Evolutionary conservation across 1,140 invertebrate species (phyloP).

Genomic region (Bactericera cockerelli): DNA sequence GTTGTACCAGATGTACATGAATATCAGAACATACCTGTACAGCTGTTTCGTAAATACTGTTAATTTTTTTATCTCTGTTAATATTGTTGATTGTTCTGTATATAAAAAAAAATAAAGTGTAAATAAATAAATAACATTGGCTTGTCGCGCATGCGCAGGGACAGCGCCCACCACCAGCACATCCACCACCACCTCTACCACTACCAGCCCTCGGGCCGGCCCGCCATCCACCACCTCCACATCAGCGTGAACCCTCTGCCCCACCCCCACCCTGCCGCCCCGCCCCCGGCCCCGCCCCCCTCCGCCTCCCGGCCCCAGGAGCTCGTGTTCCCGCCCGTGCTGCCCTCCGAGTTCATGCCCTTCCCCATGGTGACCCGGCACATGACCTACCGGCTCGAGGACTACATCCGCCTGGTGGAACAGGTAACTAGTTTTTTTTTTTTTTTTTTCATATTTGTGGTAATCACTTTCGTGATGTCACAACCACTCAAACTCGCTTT

Average conservation of each 20-base stretch:
- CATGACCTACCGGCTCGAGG: constrained; percentile 30
- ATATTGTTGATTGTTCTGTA: too few species aligned
- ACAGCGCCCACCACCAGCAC: constrained; percentile 1
- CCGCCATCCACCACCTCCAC: constrained; percentile 16
- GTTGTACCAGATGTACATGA: too few species aligned
- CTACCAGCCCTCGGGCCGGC: not conserved
- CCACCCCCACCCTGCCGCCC: not conserved
- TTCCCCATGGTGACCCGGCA: constrained; percentile 37
- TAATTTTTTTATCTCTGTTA: too few species aligned
- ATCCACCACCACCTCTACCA: constrained; percentile 1
- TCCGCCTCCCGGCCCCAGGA: constrained; percentile 24
- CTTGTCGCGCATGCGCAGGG: too few species aligned
- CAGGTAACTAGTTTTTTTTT: too few species aligned
- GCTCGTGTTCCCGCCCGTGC: constrained; percentile 35
- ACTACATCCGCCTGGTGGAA: constrained; percentile 39
- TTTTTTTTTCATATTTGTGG: too few species aligned
- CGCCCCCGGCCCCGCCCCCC: constrained; percentile 6
- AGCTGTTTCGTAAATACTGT: too few species aligned
- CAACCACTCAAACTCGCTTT: too few species aligned
- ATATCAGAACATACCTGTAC: too few species aligned
- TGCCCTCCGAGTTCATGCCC: constrained; percentile 36
- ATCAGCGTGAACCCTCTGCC: constrained; percentile 13
- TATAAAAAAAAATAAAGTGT: too few species aligned
- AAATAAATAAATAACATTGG: too few species aligned
- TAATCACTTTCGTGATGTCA: too few species aligned